Conservation (phyloP, 2,888 invertebrate genomes). For the Lithosia quadra region DNA sequence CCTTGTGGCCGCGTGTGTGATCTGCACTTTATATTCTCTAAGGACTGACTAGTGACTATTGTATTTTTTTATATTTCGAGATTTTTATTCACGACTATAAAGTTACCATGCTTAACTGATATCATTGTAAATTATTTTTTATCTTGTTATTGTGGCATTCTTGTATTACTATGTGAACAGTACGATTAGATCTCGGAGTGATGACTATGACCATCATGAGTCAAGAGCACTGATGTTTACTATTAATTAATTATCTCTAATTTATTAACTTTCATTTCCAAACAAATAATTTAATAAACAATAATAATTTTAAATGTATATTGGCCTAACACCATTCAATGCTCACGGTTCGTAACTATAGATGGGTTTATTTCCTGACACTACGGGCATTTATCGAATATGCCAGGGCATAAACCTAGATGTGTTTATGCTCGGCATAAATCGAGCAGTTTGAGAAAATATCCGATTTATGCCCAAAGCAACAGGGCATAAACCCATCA, state of each 20-base stretch:
- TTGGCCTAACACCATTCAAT: not conserved
- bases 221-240: not conserved
- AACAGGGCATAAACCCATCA: too few relatives aligned
- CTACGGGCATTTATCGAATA: too few relatives aligned
- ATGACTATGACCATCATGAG: not conserved
- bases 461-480: too few relatives aligned
- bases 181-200: slow-evolving; percentile 34
- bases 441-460: too few relatives aligned
- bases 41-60: slow-evolving; percentile 37
- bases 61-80: slow-evolving; percentile 52
- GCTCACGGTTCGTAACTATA: slow-evolving; percentile 9
- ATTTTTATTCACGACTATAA: slow-evolving; percentile 48
- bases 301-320: slow-evolving; percentile 2
- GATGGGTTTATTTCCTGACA: too few relatives aligned
- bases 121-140: slow-evolving; percentile 49
- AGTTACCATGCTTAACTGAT: slow-evolving; percentile 62
- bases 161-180: slow-evolving; percentile 37
- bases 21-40: slow-evolving; percentile 15
- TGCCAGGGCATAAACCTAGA: too few relatives aligned
- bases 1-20: too few relatives aligned
- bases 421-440: too few relatives aligned
- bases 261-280: slow-evolving; percentile 2
- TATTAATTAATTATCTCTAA: not conserved
- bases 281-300: not conserved
- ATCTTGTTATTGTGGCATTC: slow-evolving; percentile 40